Conservation (phyloP, 64 coral and sea anemone species). For the Stichodactyla helianthus region DNA sequence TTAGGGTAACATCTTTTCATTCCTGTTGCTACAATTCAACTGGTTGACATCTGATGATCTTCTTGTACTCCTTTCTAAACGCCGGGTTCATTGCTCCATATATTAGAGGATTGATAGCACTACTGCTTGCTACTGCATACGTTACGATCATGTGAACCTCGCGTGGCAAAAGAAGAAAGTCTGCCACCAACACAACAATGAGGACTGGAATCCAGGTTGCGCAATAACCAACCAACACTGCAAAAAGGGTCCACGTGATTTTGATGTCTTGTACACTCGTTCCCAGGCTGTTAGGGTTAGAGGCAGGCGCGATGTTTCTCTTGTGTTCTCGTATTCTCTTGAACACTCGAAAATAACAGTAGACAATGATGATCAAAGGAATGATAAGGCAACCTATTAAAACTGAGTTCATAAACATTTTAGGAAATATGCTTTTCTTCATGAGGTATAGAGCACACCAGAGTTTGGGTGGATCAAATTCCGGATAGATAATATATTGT, state of each 20-base stretch:
- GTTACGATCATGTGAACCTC: constrained; percentile 20
- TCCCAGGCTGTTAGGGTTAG: neutral
- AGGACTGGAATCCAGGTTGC: neutral
- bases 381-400: neutral
- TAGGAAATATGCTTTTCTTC: neutral
- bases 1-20: too few relatives aligned
- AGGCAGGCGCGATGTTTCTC: neutral
- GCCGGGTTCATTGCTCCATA: neutral
- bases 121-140: neutral
- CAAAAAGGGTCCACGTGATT: constrained; percentile 8
- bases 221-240: neutral
- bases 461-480: neutral
- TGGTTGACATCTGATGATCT: neutral
- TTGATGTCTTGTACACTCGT: constrained; percentile 8
- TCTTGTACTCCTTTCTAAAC: neutral
- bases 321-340: constrained; percentile 13
- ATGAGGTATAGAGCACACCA: neutral
- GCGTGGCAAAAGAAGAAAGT: neutral
- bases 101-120: constrained; percentile 6
- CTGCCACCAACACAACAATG: neutral
- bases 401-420: neutral
- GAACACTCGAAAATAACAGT: neutral
- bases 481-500: neutral
- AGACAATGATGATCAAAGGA: neutral
- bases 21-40: too few relatives aligned